phyloP scores from a whole-genome alignment of 2,888 invertebrate genomes.

The Leptarthrus brevirostris region DNA sequence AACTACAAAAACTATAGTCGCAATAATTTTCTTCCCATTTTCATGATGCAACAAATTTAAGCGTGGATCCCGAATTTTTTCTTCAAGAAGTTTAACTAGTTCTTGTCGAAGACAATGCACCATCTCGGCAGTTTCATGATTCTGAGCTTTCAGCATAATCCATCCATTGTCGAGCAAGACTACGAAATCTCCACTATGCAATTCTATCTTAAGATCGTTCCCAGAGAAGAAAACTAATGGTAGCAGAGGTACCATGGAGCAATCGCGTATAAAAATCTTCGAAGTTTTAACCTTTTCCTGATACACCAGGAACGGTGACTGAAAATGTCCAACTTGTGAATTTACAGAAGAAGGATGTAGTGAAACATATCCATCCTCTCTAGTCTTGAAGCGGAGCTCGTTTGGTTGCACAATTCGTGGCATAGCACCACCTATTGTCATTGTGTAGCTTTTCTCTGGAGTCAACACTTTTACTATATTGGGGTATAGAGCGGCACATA shows the following conservation, averaged over 20 bases:
- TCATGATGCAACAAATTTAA: slow-evolving; percentile 79
- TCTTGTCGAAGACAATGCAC: slow-evolving; percentile 82
- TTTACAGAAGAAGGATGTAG: slow-evolving; percentile 85
- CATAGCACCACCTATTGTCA: slow-evolving; percentile 79
- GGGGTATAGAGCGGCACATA: slow-evolving; percentile 93
- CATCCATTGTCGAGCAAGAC: slow-evolving; percentile 83
- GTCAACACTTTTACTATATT: slow-evolving; percentile 86
- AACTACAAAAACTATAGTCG: slow-evolving; percentile 79
- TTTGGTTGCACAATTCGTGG: slow-evolving; percentile 77
- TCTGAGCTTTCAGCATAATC: slow-evolving; percentile 83
- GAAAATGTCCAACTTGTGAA: slow-evolving; percentile 73
- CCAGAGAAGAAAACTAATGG: slow-evolving; percentile 80
- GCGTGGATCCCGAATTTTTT: slow-evolving; percentile 85
- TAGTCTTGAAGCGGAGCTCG: slow-evolving; percentile 80
- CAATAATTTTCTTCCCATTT: slow-evolving; percentile 80
- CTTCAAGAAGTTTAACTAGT: slow-evolving; percentile 80
- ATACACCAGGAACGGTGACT: slow-evolving; percentile 82
- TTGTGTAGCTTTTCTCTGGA: slow-evolving; percentile 81
- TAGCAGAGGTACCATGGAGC: slow-evolving; percentile 82
- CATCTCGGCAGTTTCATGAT: slow-evolving; percentile 84
- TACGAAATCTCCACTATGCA: slow-evolving; percentile 79
- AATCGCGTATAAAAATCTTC: slow-evolving; percentile 81
- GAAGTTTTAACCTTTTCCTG: slow-evolving; percentile 87
- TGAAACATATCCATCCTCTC: slow-evolving; percentile 77
- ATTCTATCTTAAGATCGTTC: slow-evolving; percentile 78